Percentiles rank a stretch among this genome's conserved stretches.
These are phyloP conservation scores for Bombus waltoni DNA, from an alignment of 1,140 invertebrate genomes.

Conservation along the genomic window DNA sequence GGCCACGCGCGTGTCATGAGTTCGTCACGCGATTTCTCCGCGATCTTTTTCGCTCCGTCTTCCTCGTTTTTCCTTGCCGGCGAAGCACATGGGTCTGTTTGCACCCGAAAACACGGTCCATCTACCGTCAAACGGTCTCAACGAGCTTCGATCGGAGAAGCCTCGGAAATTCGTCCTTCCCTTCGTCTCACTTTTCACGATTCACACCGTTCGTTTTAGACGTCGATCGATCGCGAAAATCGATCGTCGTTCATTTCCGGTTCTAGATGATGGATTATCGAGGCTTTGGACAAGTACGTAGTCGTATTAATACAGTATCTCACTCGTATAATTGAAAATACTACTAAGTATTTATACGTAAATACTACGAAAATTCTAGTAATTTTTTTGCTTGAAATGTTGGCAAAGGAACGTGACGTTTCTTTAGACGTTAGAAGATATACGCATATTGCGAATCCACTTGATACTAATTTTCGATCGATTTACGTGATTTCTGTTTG, in stretches of 20 bases:
- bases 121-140: background rate
- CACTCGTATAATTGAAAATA: no score
- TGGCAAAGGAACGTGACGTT: background rate
- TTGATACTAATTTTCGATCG: background rate
- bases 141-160: background rate
- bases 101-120: background rate
- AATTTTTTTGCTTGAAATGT: background rate
- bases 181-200: background rate
- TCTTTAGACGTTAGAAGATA: background rate
- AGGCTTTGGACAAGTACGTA: background rate
- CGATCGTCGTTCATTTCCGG: background rate
- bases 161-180: background rate
- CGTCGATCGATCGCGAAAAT: background rate
- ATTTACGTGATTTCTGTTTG: background rate
- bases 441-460: no score
- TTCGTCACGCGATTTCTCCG: conserved; percentile 27
- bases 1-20: conserved; percentile 53
- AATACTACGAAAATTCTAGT: background rate
- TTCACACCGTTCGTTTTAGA: background rate
- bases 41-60: background rate
- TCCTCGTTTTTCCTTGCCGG: background rate
- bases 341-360: no score
- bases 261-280: background rate
- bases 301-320: no score
- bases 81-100: no score